Evolutionary conservation across 2,888 invertebrate genomes (phyloP), one percentile per base, ranked within the genome.

Genomic region (Falcaria lacertinaria): DNA sequence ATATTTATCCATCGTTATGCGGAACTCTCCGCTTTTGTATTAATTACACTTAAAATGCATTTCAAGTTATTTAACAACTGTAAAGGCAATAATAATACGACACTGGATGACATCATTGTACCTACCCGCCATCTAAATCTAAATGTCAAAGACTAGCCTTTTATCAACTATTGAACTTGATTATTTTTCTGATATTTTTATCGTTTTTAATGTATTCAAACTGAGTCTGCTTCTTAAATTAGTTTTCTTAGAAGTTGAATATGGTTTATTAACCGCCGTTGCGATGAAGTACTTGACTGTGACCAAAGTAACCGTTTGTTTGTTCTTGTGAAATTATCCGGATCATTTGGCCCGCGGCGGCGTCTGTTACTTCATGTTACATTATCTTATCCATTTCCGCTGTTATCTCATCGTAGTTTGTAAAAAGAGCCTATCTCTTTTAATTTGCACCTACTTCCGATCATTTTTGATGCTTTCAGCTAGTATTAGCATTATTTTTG

Each of bases 361-460:
- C 54, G 52, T 51, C 57, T 59, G 54, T 74, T 65, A 64, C 68
- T 69, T 63, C 57, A 64, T 57, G 60, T 66, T 51, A 54, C 47
- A 68, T 75, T 79, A 78, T 77, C 69, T 74, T 60, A 59, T 60
- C 56, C 48, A 60, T 67, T 74, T 76, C 70, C 68, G 68, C 49
- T 62, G 69, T 75, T 80, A 75, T 75, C 68, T 72, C 71, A 74
- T 57, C 55, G 50, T 48, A 60, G 57, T 65, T 64, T 57, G 56
- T 66, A 14, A 22, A 22, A 25, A 37, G 22, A 22, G 4, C 1
- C 13, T n/a, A n/a, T 13, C 25, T 14, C 19, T 7, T 19, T 28
- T 28, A 11, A 28, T 28, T 28, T 28, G 11, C 11, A 28, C 28
- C 22, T 22, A 6, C 7, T 22, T 6, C 11, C 15, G 6, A 17